A percentile compares a stretch with the other conserved stretches of the same genome.
These are phyloP conservation scores for Hydropotes inermis DNA, from an alignment of 2,113 vertebrate species.

Conservation along the genomic window DNA sequence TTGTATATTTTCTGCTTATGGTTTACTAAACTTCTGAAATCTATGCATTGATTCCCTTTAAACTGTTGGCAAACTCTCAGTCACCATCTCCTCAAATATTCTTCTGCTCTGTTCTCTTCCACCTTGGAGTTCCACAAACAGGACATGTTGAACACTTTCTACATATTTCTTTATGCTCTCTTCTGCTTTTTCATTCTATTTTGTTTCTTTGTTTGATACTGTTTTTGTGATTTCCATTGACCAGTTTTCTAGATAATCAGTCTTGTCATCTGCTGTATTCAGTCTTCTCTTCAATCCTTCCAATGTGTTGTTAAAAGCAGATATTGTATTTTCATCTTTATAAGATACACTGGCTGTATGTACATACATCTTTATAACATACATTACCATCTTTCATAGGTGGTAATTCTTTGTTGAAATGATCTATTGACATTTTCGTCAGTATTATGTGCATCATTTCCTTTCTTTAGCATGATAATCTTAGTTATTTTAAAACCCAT, in stretches of 20 bases:
- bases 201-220: background rate
- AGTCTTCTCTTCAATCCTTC: background rate
- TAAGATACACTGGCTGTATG: background rate
- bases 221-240: background rate
- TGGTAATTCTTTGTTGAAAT: background rate
- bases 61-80: background rate
- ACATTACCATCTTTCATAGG: background rate
- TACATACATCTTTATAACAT: background rate
- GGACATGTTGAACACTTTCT: background rate
- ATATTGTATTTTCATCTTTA: background rate
- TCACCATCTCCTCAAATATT: background rate
- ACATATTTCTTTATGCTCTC: background rate
- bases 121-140: background rate
- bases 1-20: background rate
- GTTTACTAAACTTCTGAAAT: background rate
- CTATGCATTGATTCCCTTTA: background rate
- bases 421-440: background rate
- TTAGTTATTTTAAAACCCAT: background rate
- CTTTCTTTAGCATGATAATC: background rate
- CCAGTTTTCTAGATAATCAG: background rate
- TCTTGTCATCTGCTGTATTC: background rate
- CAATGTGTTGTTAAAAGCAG: background rate
- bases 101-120: background rate
- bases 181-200: background rate
- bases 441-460: background rate